Conservation (phyloP, 2,113 vertebrate species). For the Craseonycteris thonglongyai region DNA sequence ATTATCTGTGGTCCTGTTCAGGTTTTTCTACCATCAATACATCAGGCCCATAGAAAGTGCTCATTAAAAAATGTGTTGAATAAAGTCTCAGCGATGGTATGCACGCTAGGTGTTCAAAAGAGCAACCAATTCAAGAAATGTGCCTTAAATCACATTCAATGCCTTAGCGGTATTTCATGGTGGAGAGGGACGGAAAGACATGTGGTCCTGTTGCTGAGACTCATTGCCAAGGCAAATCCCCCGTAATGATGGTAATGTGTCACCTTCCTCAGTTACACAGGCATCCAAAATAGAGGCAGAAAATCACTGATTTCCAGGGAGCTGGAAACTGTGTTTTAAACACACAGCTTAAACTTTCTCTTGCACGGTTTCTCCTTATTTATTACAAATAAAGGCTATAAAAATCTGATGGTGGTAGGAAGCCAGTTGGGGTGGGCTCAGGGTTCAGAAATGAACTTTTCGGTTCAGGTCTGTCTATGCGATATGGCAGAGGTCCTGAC, state of each 20-base stretch:
- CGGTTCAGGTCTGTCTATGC: background rate
- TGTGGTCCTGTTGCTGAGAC: background rate
- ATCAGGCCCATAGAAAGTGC: background rate
- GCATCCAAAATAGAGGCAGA: background rate
- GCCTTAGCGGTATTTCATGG: background rate
- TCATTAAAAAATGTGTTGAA: background rate
- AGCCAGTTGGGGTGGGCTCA: background rate
- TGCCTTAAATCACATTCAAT: background rate
- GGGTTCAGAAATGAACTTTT: background rate
- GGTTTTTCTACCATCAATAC: background rate
- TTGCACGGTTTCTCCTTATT: background rate
- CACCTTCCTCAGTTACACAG: background rate
- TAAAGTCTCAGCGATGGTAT: background rate
- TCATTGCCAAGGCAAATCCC: background rate
- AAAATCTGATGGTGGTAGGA: background rate
- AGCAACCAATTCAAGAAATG: background rate
- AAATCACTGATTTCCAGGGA: background rate
- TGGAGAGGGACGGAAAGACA: too few relatives aligned
- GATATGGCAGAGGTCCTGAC: background rate
- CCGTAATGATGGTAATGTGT: background rate
- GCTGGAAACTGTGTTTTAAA: background rate
- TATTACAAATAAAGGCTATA: background rate
- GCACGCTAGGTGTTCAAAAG: background rate
- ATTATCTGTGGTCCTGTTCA: background rate
- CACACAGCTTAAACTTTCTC: background rate